phyloP scores from a whole-genome alignment of 2,888 invertebrate species.

The Plutella xylostella region DNA sequence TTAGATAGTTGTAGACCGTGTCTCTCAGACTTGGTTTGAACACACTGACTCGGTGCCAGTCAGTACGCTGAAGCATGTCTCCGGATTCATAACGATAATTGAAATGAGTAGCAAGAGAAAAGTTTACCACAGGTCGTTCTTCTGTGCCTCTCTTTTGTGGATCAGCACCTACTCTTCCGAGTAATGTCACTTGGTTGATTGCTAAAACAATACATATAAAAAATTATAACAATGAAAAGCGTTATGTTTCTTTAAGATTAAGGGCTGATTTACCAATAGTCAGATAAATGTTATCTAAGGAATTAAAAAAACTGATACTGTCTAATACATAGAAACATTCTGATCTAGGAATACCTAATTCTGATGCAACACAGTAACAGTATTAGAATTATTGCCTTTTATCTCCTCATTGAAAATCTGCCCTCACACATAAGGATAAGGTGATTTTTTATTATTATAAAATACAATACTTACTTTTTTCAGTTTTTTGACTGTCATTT shows the following conservation, averaged over 20 bases:
- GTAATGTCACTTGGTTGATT: slow-evolving; percentile 84
- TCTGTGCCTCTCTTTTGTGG: slow-evolving; percentile 86
- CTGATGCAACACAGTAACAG: not conserved
- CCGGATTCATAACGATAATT: slow-evolving; percentile 86
- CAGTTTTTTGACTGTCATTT: slow-evolving; percentile 39
- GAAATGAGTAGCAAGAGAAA: slow-evolving; percentile 90
- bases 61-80: slow-evolving; percentile 85
- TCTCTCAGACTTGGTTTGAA: slow-evolving; percentile 88
- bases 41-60: slow-evolving; percentile 91
- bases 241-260: too few species aligned
- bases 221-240: too few species aligned
- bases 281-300: too few species aligned
- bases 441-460: too few species aligned
- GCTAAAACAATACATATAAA: too few species aligned
- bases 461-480: slow-evolving; percentile 42
- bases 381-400: too few species aligned
- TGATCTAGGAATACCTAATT: not conserved
- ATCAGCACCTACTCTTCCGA: slow-evolving; percentile 91
- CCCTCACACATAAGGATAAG: too few species aligned
- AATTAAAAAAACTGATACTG: slow-evolving; percentile 15
- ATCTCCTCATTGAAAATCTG: too few species aligned
- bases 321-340: not conserved
- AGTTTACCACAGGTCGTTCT: slow-evolving; percentile 87
- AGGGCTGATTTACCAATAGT: too few species aligned
- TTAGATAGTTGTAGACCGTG: slow-evolving; percentile 80